Conservation (phyloP, 1,140 invertebrate genomes). For the Diachasmimorpha longicaudata region DNA sequence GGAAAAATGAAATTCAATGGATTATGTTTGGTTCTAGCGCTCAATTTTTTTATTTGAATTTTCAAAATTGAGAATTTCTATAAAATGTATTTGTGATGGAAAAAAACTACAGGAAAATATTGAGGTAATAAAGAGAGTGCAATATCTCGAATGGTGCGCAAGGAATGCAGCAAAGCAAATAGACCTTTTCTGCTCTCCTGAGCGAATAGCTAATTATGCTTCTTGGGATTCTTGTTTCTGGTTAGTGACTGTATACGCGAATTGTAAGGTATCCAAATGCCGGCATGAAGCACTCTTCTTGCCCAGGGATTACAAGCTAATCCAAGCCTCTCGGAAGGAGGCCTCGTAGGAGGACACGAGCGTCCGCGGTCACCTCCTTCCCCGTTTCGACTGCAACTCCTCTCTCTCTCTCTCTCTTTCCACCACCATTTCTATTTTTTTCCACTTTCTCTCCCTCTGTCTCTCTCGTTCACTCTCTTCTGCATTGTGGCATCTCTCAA, state of each 20-base stretch:
- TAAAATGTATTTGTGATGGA: no score
- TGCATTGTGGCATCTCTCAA: constrained; percentile 6
- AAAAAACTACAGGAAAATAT: no score
- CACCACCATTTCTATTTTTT: neutral
- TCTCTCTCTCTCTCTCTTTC: constrained; percentile 21
- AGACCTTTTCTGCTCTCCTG: constrained; percentile 44
- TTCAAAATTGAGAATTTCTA: no score
- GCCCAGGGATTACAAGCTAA: constrained; percentile 58
- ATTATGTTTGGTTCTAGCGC: no score
- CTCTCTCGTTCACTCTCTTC: constrained; percentile 28
- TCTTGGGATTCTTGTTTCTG: constrained; percentile 61
- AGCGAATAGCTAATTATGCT: constrained; percentile 61
- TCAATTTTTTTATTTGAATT: no score
- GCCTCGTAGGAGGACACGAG: constrained; percentile 60
- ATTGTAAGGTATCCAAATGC: constrained; percentile 3
- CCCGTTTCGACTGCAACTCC: neutral
- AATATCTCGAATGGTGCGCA: constrained; percentile 44
- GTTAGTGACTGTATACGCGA: constrained; percentile 40
- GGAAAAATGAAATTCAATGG: no score
- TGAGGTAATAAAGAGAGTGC: constrained; percentile 17
- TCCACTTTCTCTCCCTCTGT: neutral
- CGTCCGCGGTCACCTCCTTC: constrained; percentile 51
- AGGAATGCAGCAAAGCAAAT: constrained; percentile 61
- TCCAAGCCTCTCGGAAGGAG: constrained; percentile 36
- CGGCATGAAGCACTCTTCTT: constrained; percentile 14